Base-by-base conservation (phyloP, 2,888 invertebrate species). In the Nebria salina region DNA sequence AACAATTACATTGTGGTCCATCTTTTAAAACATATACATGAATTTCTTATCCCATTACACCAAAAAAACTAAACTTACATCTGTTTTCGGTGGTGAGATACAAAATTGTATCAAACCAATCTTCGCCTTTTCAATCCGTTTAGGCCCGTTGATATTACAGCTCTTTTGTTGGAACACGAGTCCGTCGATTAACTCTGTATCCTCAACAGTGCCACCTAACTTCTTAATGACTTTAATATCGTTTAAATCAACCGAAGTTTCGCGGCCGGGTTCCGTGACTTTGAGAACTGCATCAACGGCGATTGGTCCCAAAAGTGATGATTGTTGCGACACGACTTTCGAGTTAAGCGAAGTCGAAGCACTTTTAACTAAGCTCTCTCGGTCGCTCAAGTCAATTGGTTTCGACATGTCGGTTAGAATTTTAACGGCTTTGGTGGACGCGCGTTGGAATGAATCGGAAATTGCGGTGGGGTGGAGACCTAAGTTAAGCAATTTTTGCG, bases 31-130 rank as follows among this genome's bases (percentile, higher is more conserved):
- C 15, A 78, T 5, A 77, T 42, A 54, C 75, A 66, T 25, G 0
- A 66, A 66, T 25, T 66, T 11, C 66, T 15, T 25, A n/a, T 6
- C 3, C 3, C 13, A n/a, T 65, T 65, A n/a, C 13, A 73, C 82
- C 15, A 7, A 79, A 20, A 64, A 75, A 43, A 20, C n/a, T 42
- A 65, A 76, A 90, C 93, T 92, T 88, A 96, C 96, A 89, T 99
- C 99, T 80, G 99, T 99, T 91, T 99, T 99, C 7, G 99, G 99
- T 77, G 99, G 97, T 13, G 99, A 99, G 88, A 99, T 97, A 88
- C 99, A 99, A 90, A 99, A 99, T 89, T 99, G 99, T 84, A 99
- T 99, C 15, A 99, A 93, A 82, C 96, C 99, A 89, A 99, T 97
- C 90, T 98, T 99, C 6, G 98, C 99, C 88, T 99, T 99, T 89